These are phyloP conservation scores for Sicus ferrugineus DNA, from an alignment of 2,888 invertebrate species.

Conservation along the genomic window DNA sequence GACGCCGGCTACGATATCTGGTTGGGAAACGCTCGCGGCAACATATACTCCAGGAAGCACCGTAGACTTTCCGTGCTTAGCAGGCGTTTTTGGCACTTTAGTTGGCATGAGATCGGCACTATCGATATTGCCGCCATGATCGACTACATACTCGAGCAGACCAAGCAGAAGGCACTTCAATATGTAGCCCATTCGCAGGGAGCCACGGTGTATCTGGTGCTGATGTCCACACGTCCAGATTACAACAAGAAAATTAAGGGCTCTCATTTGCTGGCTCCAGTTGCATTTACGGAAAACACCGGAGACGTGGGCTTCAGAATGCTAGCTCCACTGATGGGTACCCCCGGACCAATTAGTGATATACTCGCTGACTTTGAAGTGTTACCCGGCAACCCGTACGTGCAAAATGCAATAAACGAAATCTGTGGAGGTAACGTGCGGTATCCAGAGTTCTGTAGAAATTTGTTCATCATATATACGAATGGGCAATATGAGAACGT, in stretches of 20 bases:
- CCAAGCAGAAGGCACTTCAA: slow-evolving; percentile 38
- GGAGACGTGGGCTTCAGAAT: neutral
- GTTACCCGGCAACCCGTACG: neutral
- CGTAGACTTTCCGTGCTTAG: slow-evolving; percentile 50
- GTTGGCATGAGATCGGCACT: slow-evolving; percentile 86
- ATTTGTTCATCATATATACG: neutral
- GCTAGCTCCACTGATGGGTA: neutral
- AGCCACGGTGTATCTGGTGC: slow-evolving; percentile 42
- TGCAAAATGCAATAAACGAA: neutral
- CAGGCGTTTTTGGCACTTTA: slow-evolving; percentile 57
- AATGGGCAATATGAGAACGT: neutral
- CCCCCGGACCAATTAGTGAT: neutral
- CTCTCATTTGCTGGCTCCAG: slow-evolving; percentile 57
- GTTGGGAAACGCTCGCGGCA: slow-evolving; percentile 49
- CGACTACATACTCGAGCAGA: slow-evolving; percentile 42
- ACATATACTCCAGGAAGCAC: slow-evolving; percentile 43
- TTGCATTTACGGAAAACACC: slow-evolving; percentile 65
- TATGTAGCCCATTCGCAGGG: slow-evolving; percentile 50
- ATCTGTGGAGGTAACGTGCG: neutral
- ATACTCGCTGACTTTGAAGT: neutral
- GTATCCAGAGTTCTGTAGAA: neutral
- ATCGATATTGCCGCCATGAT: slow-evolving; percentile 64
- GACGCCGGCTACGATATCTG: slow-evolving; percentile 51
- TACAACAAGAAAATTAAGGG: slow-evolving; percentile 55
- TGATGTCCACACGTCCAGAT: slow-evolving; percentile 42